A percentile compares a stretch with the other conserved stretches of the same genome.
These are phyloP conservation scores for Anniella stebbinsi DNA, from an alignment of 2,797 vertebrate species.

Conservation along the genomic window DNA sequence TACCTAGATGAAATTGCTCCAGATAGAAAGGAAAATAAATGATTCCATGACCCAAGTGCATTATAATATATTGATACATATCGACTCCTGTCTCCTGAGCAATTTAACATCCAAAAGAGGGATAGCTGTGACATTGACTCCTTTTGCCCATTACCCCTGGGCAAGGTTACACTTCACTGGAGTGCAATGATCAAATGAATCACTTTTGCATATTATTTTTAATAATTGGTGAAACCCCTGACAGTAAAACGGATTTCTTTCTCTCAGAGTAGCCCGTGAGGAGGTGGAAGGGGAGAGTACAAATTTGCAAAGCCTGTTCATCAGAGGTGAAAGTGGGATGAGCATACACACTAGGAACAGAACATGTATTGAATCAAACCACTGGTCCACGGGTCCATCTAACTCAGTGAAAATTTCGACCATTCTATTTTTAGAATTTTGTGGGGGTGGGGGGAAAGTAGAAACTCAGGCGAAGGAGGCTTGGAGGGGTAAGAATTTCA, in stretches of 20 bases:
- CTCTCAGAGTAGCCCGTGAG: not conserved
- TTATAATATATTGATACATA: slow-evolving; percentile 63
- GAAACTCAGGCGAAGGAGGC: no score
- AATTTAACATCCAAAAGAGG: slow-evolving; percentile 51
- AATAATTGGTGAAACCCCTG: not conserved
- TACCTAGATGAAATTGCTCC: slow-evolving; percentile 53
- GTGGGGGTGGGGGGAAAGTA: no score
- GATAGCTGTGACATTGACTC: slow-evolving; percentile 5
- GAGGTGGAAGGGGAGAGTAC: not conserved
- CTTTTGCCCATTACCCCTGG: slow-evolving; percentile 40
- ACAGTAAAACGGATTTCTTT: not conserved
- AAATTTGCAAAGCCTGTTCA: not conserved
- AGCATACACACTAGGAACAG: not conserved
- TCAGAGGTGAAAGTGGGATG: not conserved
- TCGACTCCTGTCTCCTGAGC: slow-evolving; percentile 46
- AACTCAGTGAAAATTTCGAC: not conserved
- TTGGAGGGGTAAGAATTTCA: no score
- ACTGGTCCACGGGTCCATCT: not conserved
- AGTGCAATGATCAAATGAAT: slow-evolving; percentile 6
- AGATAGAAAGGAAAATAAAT: slow-evolving; percentile 55
- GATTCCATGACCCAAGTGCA: slow-evolving; percentile 48
- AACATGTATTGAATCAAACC: not conserved
- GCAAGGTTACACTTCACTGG: slow-evolving; percentile 6
- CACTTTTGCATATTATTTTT: slow-evolving; percentile 10
- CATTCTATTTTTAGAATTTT: no score